Evolutionary conservation across 2,113 vertebrate species (phyloP), one percentile per base, ranked within the genome.

Genomic region (Synchiropus splendidus): DNA sequence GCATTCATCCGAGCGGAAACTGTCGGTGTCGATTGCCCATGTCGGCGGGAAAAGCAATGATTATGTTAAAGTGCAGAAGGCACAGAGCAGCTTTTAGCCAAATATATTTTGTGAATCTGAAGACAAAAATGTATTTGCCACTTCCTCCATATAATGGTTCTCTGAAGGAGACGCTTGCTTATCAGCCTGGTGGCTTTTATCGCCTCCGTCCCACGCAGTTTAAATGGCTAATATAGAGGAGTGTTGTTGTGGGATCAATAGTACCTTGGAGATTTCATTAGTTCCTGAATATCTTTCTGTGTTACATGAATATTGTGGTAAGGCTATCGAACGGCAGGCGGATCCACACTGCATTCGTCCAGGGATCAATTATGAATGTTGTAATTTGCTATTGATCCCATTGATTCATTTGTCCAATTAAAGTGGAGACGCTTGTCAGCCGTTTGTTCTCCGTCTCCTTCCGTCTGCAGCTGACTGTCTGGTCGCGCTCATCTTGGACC

Each of bases 321-420:
- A 51, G 10, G 46, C 53, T 53, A 65, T 75, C 16, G 64, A 78
- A 36, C 47, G 40, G 21, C 13, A 2, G 39, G 33, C 40, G 58
- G 59, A 77, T 75, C 75, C 62, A 75, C 70, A 58, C 39, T 41
- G 53, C 63, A 61, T 59, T 68, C 69, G 61, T 61, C 58, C 47
- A 17, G 31, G 58, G 64, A 80, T 80, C 73, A 67, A 78, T 81
- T 72, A 78, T 72, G 66, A 81, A 81, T 65, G 71, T 74, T 75
- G 75, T 81, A 79, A 83, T 81, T 71, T 67, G 70, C 62, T 76
- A 83, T 81, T 72, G 78, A 81, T 61, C 61, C 44, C 36, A 81
- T 75, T 67, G 67, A 83, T 77, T 67, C 1, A 64, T 77, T 75
- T 67, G 62, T 75, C 67, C 73, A 80, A 80, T 75, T 81, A 79